Conservation (phyloP, 2,888 invertebrate species). For the Loripinus fragilis region DNA sequence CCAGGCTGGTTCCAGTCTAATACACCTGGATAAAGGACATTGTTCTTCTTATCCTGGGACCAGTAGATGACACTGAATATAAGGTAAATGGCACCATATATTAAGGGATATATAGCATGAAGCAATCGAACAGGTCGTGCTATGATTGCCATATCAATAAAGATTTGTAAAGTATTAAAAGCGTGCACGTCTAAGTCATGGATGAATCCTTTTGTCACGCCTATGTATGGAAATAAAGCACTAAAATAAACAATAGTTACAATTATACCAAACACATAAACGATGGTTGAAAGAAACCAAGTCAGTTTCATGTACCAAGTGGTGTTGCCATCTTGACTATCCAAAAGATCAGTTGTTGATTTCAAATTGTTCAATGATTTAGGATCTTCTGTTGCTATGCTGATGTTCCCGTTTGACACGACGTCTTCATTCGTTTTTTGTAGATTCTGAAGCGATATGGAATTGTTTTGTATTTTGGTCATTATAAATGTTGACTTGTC, state of each 20-base stretch:
- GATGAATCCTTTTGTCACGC: slow-evolving; percentile 37
- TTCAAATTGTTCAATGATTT: not conserved
- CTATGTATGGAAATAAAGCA: slow-evolving; percentile 64
- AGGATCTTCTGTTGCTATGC: not conserved
- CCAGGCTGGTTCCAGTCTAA: slow-evolving; percentile 79
- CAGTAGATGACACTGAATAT: slow-evolving; percentile 74
- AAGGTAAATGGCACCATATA: slow-evolving; percentile 67
- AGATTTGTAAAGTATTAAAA: slow-evolving; percentile 68
- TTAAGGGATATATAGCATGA: slow-evolving; percentile 69
- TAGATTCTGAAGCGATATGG: too few relatives aligned
- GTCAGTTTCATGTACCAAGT: slow-evolving; percentile 70
- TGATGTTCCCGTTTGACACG: not conserved
- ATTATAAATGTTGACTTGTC: not conserved
- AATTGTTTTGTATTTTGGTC: not conserved
- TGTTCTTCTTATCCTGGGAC: slow-evolving; percentile 69
- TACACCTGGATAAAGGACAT: slow-evolving; percentile 75
- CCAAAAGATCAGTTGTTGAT: not conserved
- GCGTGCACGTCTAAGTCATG: slow-evolving; percentile 72
- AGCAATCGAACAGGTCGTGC: slow-evolving; percentile 72
- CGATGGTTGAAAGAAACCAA: slow-evolving; percentile 71
- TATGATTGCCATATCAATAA: slow-evolving; percentile 67
- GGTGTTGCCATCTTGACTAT: slow-evolving; percentile 2
- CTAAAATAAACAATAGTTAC: slow-evolving; percentile 76
- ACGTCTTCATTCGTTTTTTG: not conserved
- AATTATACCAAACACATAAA: slow-evolving; percentile 64